Percentiles rank a stretch among this genome's conserved stretches.
Evolutionary conservation across 2,113 vertebrate genomes (phyloP).

Genomic region (Monopterus albus): DNA sequence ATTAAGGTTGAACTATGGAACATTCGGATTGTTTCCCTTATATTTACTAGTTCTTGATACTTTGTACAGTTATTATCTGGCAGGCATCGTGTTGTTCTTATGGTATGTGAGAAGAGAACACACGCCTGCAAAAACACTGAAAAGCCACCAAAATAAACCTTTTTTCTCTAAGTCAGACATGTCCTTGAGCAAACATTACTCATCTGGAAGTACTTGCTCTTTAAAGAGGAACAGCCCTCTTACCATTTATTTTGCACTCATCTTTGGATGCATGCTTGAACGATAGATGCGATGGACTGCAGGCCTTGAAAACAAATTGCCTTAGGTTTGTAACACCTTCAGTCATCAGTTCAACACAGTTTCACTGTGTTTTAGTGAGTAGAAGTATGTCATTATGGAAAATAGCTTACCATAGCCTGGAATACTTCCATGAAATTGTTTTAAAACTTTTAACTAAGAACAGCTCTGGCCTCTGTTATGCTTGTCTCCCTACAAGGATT

Average conservation of each 20-base stretch:
- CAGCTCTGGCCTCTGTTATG: neutral
- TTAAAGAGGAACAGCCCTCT: neutral
- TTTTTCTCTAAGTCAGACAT: neutral
- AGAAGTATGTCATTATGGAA: neutral
- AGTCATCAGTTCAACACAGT: neutral
- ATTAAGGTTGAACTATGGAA: neutral
- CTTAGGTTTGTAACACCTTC: neutral
- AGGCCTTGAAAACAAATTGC: neutral
- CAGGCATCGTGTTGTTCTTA: too few relatives aligned
- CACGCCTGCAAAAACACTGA: neutral
- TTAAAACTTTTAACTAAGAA: neutral
- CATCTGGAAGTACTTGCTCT: neutral
- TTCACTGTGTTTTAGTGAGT: neutral
- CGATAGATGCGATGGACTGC: slow-evolving; percentile 12
- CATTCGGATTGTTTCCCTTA: neutral
- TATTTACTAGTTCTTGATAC: neutral
- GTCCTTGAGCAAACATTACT: neutral
- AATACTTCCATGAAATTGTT: neutral
- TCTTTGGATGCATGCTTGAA: slow-evolving; percentile 45
- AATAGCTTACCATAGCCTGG: neutral
- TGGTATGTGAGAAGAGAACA: neutral
- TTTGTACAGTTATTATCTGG: neutral
- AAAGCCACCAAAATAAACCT: neutral
- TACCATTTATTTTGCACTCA: slow-evolving; percentile 11
- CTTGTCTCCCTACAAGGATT: neutral